Evolutionary conservation across 2,113 vertebrate genomes (phyloP).

Genomic region (Clarias magur): DNA sequence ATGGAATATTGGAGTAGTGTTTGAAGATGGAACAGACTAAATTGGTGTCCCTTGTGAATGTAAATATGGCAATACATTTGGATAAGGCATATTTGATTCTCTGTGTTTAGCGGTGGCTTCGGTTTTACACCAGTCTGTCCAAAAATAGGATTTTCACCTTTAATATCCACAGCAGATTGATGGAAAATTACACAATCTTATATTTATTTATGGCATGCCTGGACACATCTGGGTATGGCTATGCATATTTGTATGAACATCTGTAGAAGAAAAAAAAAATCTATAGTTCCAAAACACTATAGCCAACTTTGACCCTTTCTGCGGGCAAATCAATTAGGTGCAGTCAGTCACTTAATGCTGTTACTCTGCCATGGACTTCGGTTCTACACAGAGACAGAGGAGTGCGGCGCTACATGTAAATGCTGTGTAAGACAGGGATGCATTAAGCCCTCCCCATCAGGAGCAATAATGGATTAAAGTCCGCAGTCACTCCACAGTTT

Average conservation of each 20-base stretch:
- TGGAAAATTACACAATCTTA: conserved; percentile 12
- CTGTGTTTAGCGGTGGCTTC: conserved; percentile 21
- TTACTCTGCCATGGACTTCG: conserved; percentile 56
- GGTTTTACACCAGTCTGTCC: background rate
- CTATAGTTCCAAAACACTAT: conserved; percentile 34
- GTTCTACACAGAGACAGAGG: conserved; percentile 26
- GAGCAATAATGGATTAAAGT: conserved; percentile 90
- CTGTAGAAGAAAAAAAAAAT: background rate
- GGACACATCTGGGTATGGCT: background rate
- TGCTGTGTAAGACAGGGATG: conserved; percentile 75
- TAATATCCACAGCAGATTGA: conserved; percentile 36
- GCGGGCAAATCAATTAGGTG: conserved; percentile 51
- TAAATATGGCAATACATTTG: conserved; percentile 45
- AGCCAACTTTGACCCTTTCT: conserved; percentile 48
- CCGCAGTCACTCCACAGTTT: conserved; percentile 79
- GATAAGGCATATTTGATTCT: conserved; percentile 32
- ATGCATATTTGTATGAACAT: background rate
- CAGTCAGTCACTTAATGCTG: conserved; percentile 52
- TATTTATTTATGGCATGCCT: conserved; percentile 14
- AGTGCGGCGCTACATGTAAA: conserved; percentile 60
- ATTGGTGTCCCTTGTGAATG: conserved; percentile 48
- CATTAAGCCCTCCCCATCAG: conserved; percentile 87
- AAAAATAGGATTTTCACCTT: conserved; percentile 38
- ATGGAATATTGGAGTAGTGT: conserved; percentile 42
- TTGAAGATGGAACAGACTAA: conserved; percentile 46